Evolutionary conservation across 2,113 vertebrate genomes (phyloP).

Genomic region (Eurystomus gularis): DNA sequence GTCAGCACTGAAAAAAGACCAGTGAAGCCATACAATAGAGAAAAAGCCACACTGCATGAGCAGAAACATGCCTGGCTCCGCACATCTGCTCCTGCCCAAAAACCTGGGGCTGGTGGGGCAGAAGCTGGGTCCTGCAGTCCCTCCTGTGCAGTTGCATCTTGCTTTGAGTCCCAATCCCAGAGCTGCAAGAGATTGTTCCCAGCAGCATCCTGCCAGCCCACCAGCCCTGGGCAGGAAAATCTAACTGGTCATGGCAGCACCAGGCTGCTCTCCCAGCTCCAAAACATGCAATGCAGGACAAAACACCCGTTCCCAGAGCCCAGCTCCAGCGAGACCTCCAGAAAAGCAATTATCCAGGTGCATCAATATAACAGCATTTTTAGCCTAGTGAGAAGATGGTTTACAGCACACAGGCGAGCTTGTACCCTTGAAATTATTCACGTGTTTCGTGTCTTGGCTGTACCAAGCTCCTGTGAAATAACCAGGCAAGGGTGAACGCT

Average conservation of each 20-base stretch:
- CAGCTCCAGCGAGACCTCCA: not conserved
- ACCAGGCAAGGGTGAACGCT: not conserved
- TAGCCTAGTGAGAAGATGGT: not conserved
- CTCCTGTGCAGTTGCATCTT: not conserved
- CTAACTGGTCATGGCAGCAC: not conserved
- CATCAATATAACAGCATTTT: not conserved
- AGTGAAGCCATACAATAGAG: not conserved
- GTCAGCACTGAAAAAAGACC: not conserved
- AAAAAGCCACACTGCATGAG: not conserved
- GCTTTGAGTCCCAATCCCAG: not conserved
- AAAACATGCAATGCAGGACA: not conserved
- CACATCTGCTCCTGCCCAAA: not conserved
- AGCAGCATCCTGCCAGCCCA: fast-evolving
- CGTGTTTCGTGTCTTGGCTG: not conserved
- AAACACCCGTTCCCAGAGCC: not conserved
- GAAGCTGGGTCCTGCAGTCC: not conserved
- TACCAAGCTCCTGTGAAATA: not conserved
- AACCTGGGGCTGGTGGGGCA: not conserved
- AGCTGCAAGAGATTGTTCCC: not conserved
- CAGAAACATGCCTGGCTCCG: fast-evolving
- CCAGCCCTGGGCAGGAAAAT: not conserved
- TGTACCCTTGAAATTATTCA: not conserved
- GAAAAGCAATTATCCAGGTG: not conserved
- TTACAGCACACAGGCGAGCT: not conserved
- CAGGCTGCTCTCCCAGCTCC: not conserved